Evolutionary conservation across 1,140 invertebrate genomes (phyloP), one percentile per base, ranked within the genome.

Genomic region (Heliothis virescens): DNA sequence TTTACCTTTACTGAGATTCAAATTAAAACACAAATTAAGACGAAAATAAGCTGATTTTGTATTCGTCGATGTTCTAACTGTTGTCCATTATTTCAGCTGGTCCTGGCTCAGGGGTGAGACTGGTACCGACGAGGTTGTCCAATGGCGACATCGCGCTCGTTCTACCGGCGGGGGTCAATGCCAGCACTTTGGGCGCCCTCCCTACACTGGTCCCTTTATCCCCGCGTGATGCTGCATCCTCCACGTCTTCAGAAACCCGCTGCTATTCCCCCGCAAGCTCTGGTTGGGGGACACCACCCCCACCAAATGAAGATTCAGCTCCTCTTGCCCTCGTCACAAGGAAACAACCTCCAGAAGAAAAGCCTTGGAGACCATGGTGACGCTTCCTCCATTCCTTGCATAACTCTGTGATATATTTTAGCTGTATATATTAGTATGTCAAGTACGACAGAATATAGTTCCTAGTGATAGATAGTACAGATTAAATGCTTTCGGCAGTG

Each of bases 91-190:
- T 96, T 88, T 95, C 96, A 90, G 96, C 97, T 78, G 96, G 95
- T n/a, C 95, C 95, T 9, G 95, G 96, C 2, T 95, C 96, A 26
- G 97, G 97, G 1, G 96, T 98, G 9, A 97, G 98, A 81, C 94
- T 98, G 26, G 96, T 98, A 12, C 97, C 98, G 15, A 98, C 97
- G 29, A 95, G 97, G 72, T 89, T 98, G 26, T 96, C 97, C 2
- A 97, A 96, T 41, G 98, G 97, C 0, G 97, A 98, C 85, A 95
- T 98, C 60, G 97, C 98, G 0, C 95, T 98, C 2, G 95, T 98
- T 3, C 92, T 98, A 13, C 98, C 97, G 0, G 96, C 95, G 18
- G 95, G 95, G 69, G 95, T 95, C 74, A 95, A 92, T 72, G 92
- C 95, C 3, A 95, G 91, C 69, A 89, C 90, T 0, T 76, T 91